Conservation (phyloP, 2,888 invertebrate species). For the Leptinotarsa juncta region DNA sequence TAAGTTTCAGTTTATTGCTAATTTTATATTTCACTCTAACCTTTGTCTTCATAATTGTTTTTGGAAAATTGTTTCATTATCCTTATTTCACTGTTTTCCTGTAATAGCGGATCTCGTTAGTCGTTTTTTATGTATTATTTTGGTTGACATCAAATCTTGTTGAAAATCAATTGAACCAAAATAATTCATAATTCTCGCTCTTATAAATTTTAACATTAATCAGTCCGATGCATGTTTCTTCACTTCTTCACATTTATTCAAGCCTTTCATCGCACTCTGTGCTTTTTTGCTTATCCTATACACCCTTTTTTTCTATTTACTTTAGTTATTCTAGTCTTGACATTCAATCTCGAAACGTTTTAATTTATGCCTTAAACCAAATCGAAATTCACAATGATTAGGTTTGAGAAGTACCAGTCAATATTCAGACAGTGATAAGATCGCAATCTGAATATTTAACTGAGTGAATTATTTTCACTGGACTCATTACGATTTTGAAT, state of each 20-base stretch:
- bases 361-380: neutral
- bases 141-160: no score
- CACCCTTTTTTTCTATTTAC: neutral
- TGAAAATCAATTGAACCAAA: no score
- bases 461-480: neutral
- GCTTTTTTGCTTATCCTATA: neutral
- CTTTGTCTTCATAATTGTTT: no score
- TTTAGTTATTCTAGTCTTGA: slow-evolving; percentile 13
- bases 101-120: no score
- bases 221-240: no score
- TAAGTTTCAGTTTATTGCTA: neutral
- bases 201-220: no score
- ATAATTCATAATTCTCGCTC: no score
- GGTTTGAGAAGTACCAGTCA: neutral
- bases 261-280: neutral
- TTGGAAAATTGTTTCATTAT: no score
- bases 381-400: neutral
- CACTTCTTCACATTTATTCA: neutral
- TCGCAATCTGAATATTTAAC: neutral
- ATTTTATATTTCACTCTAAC: neutral
- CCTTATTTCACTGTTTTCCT: no score
- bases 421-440: neutral
- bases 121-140: no score
- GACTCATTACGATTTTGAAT: neutral
- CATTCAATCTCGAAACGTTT: neutral